Evolutionary conservation across 1,140 invertebrate species (phyloP).

Genomic region (Eufriesea mexicana): DNA sequence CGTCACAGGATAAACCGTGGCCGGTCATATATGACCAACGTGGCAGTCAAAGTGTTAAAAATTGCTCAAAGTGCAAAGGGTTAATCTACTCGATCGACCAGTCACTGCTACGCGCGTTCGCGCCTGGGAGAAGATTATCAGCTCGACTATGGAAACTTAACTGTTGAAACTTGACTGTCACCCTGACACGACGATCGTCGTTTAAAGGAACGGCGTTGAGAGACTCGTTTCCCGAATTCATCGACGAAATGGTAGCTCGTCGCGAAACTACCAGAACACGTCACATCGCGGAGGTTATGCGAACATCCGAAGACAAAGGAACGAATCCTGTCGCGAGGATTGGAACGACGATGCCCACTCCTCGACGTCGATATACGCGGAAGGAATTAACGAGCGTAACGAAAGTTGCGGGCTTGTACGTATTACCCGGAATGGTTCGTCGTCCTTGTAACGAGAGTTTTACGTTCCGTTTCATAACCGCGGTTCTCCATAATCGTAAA

Average conservation of each 20-base stretch:
- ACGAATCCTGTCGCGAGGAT: constrained; percentile 24
- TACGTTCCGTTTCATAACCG: constrained; percentile 62
- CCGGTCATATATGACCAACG: no score
- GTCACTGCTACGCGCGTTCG: no score
- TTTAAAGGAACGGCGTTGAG: not conserved
- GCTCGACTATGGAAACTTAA: no score
- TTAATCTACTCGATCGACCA: no score
- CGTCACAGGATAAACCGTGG: no score
- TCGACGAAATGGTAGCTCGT: not conserved
- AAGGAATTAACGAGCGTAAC: constrained; percentile 65
- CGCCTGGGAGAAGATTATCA: no score
- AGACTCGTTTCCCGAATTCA: not conserved
- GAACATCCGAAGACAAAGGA: constrained; percentile 33
- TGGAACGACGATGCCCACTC: constrained; percentile 23
- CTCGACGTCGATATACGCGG: constrained; percentile 9
- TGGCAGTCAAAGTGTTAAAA: no score
- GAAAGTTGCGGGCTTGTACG: constrained; percentile 30
- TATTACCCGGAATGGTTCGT: constrained; percentile 33
- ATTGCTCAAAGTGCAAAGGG: no score
- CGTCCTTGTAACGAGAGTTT: constrained; percentile 61
- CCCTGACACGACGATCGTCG: no score
- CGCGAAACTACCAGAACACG: not conserved
- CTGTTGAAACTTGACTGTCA: no score
- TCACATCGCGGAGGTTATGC: not conserved
- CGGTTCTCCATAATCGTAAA: constrained; percentile 63